Base-by-base conservation (phyloP, 2,888 invertebrate genomes). In the Nebria brevicollis region DNA sequence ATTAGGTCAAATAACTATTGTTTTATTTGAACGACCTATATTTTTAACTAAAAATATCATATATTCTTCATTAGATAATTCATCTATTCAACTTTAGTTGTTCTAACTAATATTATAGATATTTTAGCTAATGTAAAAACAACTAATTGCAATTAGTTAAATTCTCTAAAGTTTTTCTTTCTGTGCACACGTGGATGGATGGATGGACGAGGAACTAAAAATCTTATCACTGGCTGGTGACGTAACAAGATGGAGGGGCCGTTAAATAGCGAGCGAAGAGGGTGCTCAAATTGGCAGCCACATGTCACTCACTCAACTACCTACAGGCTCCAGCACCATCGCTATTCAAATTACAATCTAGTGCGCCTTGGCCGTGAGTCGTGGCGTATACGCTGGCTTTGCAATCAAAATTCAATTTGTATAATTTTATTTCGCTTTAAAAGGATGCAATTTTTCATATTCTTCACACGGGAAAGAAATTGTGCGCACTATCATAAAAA, bases 221-320 rank as follows among this genome's bases (percentile, higher is more conserved):
- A 54, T 54, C 54, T 54, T 54, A 54, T 54, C 54, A 54, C 54
- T 13, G 11, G 6, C 54, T 54, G 54, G 54, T 54, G 54, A 54
- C 54, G 54, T 54, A 54, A 54, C 54, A 54, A 54, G 54, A 54
- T 54, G 54, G 54, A 54, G 54, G 54, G 54, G 11, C 54, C 54
- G 54, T 54, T 54, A 54, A 54, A 54, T 54, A 54, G 54, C 54
- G 54, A 54, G 8, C 54, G 54, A 54, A 54, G 54, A 54, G 54
- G 54, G 54, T 7, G 8, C 54, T 54, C 54, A 54, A 54, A 54
- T 54, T 54, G 54, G 54, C 54, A 54, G 54, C 54, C 54, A 54
- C 54, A 54, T 54, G 54, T 54, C 54, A 54, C 54, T 54, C 54
- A 54, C 54, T 54, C 54, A 54, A 54, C 54, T 54, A 54, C 54